Conservation (phyloP, 2,888 invertebrate genomes). For the Dynastes tityus region DNA sequence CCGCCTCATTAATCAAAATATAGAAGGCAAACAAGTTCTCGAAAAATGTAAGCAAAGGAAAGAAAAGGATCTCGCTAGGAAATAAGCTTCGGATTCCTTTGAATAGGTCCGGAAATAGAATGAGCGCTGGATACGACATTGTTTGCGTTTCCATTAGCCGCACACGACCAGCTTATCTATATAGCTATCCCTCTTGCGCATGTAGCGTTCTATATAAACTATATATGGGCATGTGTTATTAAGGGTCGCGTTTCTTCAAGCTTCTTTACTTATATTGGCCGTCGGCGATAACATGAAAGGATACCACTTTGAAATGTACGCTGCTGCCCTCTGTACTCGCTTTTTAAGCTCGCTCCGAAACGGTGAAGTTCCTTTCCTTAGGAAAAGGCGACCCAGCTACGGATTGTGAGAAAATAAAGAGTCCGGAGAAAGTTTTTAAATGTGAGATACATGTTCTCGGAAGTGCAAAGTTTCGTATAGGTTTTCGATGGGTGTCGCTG, state of each 20-base stretch:
- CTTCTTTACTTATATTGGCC: slow-evolving; percentile 44
- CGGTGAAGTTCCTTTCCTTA: slow-evolving; percentile 27
- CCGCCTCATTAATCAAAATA: slow-evolving; percentile 47
- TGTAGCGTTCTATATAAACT: background rate
- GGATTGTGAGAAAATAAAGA: slow-evolving; percentile 25
- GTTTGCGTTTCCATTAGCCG: slow-evolving; percentile 58
- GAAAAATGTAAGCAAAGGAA: slow-evolving; percentile 29
- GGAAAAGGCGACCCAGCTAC: slow-evolving; percentile 8
- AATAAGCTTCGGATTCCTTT: slow-evolving; percentile 55
- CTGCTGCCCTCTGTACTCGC: slow-evolving; percentile 31
- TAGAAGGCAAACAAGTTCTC: slow-evolving; percentile 24
- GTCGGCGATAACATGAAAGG: slow-evolving; percentile 52
- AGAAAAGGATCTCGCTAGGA: slow-evolving; percentile 47
- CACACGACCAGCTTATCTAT: slow-evolving; percentile 51
- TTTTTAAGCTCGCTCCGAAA: slow-evolving; percentile 42
- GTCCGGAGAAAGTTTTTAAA: slow-evolving; percentile 41
- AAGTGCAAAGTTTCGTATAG: slow-evolving; percentile 50
- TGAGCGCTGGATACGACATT: slow-evolving; percentile 57
- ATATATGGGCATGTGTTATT: slow-evolving; percentile 38
- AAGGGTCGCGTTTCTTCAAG: slow-evolving; percentile 27
- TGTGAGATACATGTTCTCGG: slow-evolving; percentile 44
- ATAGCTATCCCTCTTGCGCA: slow-evolving; percentile 37
- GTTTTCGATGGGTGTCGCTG: slow-evolving; percentile 32
- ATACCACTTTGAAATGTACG: slow-evolving; percentile 48
- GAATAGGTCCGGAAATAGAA: slow-evolving; percentile 58